Percentiles rank a stretch among this genome's conserved stretches.
Conservation (phyloP, 2,113 vertebrate genomes). For the Syrmaticus mikado region DNA sequence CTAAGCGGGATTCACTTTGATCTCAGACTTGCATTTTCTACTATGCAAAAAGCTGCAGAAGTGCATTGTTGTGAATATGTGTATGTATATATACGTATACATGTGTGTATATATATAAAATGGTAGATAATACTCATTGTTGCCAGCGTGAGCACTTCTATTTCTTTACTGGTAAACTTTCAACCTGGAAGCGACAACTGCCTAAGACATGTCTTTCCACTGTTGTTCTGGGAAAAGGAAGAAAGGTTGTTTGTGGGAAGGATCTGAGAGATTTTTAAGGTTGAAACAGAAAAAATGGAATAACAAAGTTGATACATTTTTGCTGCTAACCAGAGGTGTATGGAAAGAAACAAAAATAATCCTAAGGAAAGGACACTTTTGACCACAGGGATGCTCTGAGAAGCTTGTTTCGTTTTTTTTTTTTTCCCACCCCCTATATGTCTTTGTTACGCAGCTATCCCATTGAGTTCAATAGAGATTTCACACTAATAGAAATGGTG, state of each 20-base stretch:
- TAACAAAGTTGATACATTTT: not conserved
- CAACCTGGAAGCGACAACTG: not conserved
- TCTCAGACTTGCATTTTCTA: not conserved
- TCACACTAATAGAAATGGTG: not conserved
- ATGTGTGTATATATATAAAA: not conserved
- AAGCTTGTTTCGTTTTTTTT: not conserved
- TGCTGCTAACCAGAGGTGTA: not conserved
- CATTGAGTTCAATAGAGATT: not conserved
- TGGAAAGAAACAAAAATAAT: not conserved
- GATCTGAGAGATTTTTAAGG: not conserved
- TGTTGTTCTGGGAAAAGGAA: not conserved
- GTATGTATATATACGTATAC: no score
- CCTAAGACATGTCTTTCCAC: not conserved
- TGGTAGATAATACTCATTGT: not conserved
- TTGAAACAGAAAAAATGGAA: not conserved
- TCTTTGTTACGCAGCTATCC: not conserved
- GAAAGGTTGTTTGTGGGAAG: not conserved
- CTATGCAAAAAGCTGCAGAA: not conserved
- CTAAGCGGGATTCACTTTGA: not conserved
- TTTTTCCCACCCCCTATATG: accelerated
- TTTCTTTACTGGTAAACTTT: not conserved
- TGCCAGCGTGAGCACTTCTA: not conserved
- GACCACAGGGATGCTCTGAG: not conserved
- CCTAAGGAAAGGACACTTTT: not conserved
- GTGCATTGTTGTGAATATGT: not conserved